phyloP scores from a whole-genome alignment of 2,113 vertebrate genomes.

The Fregetta grallaria region DNA sequence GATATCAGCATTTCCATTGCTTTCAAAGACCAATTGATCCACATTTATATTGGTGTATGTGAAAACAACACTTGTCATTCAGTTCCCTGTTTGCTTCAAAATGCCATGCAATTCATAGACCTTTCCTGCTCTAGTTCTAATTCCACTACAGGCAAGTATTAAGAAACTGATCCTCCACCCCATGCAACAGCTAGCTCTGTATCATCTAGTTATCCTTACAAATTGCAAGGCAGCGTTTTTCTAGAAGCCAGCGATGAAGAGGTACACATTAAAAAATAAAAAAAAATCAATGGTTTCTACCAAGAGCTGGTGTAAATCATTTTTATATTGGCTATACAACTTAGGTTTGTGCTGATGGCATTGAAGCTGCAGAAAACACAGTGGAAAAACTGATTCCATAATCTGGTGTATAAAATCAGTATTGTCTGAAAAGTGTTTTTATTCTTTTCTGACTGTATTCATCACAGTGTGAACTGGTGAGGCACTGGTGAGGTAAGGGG shows the following conservation, averaged over 20 bases:
- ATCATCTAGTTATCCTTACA: not conserved
- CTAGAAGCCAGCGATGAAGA: not conserved
- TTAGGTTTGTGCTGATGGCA: not conserved
- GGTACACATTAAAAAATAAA: not conserved
- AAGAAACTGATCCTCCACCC: not conserved
- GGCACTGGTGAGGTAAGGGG: not conserved
- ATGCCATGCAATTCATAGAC: not conserved
- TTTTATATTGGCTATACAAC: not conserved
- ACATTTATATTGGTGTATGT: not conserved
- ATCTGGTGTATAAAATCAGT: not conserved
- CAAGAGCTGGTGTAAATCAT: not conserved
- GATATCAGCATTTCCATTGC: not conserved
- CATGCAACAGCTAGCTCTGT: not conserved
- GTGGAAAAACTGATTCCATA: not conserved
- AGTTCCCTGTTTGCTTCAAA: not conserved
- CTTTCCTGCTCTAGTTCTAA: not conserved
- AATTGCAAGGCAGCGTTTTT: not conserved
- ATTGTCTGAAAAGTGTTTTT: not conserved
- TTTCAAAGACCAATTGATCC: not conserved
- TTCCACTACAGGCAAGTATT: not conserved
- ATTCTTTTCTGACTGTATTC: not conserved
- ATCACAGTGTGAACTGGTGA: not conserved
- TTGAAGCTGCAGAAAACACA: not conserved
- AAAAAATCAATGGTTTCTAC: not conserved
- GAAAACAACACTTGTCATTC: not conserved